These are phyloP conservation scores for Agrochola litura DNA, from an alignment of 2,888 invertebrate species.

Conservation along the genomic window DNA sequence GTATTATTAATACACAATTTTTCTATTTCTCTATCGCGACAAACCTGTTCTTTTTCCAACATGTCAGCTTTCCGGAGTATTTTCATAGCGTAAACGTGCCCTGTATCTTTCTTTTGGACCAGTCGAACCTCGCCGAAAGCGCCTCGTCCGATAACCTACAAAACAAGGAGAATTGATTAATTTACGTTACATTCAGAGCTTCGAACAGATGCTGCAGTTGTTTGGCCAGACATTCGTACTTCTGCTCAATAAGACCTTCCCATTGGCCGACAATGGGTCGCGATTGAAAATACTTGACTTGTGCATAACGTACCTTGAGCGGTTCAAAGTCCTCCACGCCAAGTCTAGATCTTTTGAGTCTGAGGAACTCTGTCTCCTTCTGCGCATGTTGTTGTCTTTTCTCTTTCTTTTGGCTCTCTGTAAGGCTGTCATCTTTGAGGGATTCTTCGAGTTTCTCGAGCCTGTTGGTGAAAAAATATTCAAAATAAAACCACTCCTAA, in stretches of 20 bases:
- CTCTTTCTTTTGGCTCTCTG: constrained; percentile 98
- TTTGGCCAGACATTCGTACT: constrained; percentile 25
- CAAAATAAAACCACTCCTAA: not conserved
- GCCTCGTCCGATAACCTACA: constrained; percentile 94
- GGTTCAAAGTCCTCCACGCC: constrained; percentile 99
- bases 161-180: constrained; percentile 26
- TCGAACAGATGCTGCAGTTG: constrained; percentile 20
- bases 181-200: not conserved
- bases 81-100: constrained; percentile 99
- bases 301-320: constrained; percentile 93
- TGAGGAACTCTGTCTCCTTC: constrained; percentile 99
- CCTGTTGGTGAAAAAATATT: constrained; percentile 79
- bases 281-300: constrained; percentile 20
- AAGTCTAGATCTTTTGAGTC: constrained; percentile 98
- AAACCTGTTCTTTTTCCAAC: constrained; percentile 99
- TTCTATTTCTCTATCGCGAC: constrained; percentile 6
- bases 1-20: not conserved
- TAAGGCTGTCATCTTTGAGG: constrained; percentile 98
- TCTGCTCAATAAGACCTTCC: constrained; percentile 23
- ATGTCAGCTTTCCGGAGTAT: constrained; percentile 99
- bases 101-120: constrained; percentile 99
- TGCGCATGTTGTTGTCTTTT: constrained; percentile 98
- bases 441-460: constrained; percentile 98
- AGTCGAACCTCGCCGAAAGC: constrained; percentile 98
- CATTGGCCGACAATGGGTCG: constrained; percentile 16